These are phyloP conservation scores for Paedocypris micromegethes DNA, from an alignment of 2,797 vertebrate species.

Conservation along the genomic window DNA sequence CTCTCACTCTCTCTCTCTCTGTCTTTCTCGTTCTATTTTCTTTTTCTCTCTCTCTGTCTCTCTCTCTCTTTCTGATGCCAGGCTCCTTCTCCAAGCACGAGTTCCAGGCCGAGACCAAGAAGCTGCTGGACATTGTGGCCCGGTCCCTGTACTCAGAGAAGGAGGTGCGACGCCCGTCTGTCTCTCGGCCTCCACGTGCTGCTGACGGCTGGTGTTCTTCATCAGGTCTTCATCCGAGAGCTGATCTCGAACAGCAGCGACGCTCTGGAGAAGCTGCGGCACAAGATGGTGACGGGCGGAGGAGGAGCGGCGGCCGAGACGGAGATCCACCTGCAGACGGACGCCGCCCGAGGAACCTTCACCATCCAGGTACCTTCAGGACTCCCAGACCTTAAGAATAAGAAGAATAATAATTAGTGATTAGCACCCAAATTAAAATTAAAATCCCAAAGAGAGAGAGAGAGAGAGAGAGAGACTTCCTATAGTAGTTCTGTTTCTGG, in stretches of 20 bases:
- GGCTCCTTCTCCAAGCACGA: slow-evolving; percentile 84
- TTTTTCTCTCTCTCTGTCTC: slow-evolving; percentile 1
- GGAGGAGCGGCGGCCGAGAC: slow-evolving; percentile 70
- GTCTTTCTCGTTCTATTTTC: neutral
- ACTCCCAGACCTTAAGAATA: no score
- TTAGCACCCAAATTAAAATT: neutral
- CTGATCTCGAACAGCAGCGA: slow-evolving; percentile 94
- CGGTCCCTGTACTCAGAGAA: slow-evolving; percentile 94
- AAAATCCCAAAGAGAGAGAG: no score
- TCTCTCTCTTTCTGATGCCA: slow-evolving; percentile 48
- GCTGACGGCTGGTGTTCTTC: neutral
- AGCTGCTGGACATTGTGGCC: slow-evolving; percentile 93
- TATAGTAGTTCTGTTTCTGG: no score
- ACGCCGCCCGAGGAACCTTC: slow-evolving; percentile 77
- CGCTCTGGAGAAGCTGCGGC: slow-evolving; percentile 89
- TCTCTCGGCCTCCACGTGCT: neutral
- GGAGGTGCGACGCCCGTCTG: slow-evolving; percentile 69
- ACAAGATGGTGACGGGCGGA: slow-evolving; percentile 74
- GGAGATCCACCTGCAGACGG: slow-evolving; percentile 92
- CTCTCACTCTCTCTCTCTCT: no score
- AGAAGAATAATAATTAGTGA: no score
- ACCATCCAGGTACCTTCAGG: slow-evolving; percentile 83
- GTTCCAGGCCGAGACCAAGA: slow-evolving; percentile 95
- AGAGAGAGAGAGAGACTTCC: no score
- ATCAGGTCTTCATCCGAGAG: slow-evolving; percentile 92